A percentile compares a stretch with the other conserved stretches of the same genome.
Evolutionary conservation across 2,113 vertebrate genomes (phyloP).

Genomic region (Eclectus roratus): DNA sequence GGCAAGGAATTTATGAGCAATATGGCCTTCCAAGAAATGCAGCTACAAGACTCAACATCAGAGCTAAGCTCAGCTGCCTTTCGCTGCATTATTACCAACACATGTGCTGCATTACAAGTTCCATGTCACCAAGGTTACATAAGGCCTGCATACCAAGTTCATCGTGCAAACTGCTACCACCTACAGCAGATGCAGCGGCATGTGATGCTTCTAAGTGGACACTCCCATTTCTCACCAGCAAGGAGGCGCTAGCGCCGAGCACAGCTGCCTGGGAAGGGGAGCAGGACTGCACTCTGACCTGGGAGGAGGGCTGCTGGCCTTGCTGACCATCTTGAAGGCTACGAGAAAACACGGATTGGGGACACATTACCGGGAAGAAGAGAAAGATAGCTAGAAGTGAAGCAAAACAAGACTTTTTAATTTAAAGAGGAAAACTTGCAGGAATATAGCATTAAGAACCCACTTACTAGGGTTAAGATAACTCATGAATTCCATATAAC

Average conservation of each 20-base stretch:
- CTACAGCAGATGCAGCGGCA: constrained; percentile 92
- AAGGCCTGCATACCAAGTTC: constrained; percentile 93
- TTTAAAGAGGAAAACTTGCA: constrained; percentile 8
- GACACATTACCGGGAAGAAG: constrained; percentile 75
- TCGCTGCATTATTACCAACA: constrained; percentile 47
- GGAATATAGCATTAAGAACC: constrained; percentile 10
- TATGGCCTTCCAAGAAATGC: not conserved
- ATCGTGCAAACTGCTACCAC: constrained; percentile 93
- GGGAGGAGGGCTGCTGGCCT: constrained; percentile 91
- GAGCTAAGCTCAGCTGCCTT: constrained; percentile 19
- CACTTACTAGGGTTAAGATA: not conserved
- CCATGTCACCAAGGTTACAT: constrained; percentile 75
- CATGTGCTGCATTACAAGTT: constrained; percentile 55
- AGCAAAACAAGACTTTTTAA: constrained; percentile 60
- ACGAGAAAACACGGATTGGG: constrained; percentile 79
- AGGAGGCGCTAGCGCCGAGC: constrained; percentile 93
- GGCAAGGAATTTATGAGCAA: not conserved
- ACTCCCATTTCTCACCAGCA: constrained; percentile 99
- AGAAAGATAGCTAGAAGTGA: constrained; percentile 67
- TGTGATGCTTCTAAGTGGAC: constrained; percentile 93
- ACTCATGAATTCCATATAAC: not conserved
- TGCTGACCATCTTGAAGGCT: constrained; percentile 99
- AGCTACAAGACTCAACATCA: constrained; percentile 20
- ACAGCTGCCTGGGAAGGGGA: constrained; percentile 94
- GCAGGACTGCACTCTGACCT: constrained; percentile 90